Conservation (phyloP, 1,140 invertebrate species). For the Brachionus angularis region DNA sequence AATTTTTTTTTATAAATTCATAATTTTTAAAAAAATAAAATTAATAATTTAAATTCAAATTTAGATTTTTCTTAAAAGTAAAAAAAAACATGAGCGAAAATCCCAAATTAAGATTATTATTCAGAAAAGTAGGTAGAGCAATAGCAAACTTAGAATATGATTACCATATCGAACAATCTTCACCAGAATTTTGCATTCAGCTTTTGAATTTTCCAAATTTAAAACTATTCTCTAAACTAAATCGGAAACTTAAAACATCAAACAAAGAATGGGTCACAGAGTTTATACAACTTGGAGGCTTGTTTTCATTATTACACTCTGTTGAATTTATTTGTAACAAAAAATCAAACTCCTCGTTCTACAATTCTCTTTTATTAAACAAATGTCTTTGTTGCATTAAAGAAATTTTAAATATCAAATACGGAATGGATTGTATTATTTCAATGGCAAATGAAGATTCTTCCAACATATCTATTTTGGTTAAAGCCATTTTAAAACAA, state of each 20-base stretch:
- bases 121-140: background rate
- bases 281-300: slow-evolving; percentile 3
- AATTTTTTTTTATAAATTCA: too few species aligned
- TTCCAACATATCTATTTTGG: background rate
- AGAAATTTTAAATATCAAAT: slow-evolving; percentile 18
- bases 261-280: background rate
- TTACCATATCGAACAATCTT: background rate
- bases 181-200: slow-evolving; percentile 26
- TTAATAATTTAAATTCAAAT: too few species aligned
- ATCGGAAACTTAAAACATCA: background rate
- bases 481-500: background rate
- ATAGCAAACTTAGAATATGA: slow-evolving; percentile 16
- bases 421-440: slow-evolving; percentile 14
- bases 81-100: too few species aligned
- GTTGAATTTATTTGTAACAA: slow-evolving; percentile 22
- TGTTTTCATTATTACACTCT: background rate
- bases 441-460: slow-evolving; percentile 10
- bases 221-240: slow-evolving; percentile 1
- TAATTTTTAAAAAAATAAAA: too few species aligned
- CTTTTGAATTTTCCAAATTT: background rate
- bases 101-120: background rate
- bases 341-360: background rate
- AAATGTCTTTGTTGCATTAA: slow-evolving; percentile 29
- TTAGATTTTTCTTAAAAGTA: too few species aligned
- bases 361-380: background rate